Conservation (phyloP, 53 echinoderm and acorn worm species). For the Antedon mediterranea region DNA sequence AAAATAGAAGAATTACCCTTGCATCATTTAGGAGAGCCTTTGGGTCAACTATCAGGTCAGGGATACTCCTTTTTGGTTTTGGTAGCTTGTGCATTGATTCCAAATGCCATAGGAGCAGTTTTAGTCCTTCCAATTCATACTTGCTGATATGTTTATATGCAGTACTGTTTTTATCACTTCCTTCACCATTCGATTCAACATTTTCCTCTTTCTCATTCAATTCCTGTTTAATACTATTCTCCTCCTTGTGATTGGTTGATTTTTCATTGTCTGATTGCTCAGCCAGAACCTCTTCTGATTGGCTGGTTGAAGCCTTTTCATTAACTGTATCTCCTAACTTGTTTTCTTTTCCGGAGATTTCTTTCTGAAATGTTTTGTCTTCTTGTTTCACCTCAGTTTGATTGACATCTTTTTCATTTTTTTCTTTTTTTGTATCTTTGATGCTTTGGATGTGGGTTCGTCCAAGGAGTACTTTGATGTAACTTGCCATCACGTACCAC, state of each 20-base stretch:
- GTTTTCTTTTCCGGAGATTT: not conserved
- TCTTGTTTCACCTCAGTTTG: conserved; percentile 13
- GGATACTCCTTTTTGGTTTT: conserved; percentile 38
- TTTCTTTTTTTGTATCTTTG: conserved; percentile 17
- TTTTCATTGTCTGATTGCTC: not conserved
- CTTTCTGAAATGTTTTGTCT: not conserved
- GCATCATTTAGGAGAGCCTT: conserved; percentile 60
- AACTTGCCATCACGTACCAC: conserved; percentile 83
- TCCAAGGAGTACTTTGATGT: conserved; percentile 65
- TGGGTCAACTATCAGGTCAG: conserved; percentile 60
- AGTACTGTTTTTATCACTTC: not conserved
- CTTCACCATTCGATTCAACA: not conserved
- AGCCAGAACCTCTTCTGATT: not conserved
- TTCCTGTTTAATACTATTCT: not conserved
- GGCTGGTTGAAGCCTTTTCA: not conserved
- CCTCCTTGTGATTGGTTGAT: conserved; percentile 3
- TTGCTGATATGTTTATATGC: conserved; percentile 38
- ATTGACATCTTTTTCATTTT: conserved; percentile 20
- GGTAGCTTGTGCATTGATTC: conserved; percentile 32
- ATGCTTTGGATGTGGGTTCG: not conserved
- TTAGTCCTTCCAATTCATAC: conserved; percentile 56
- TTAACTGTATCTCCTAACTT: not conserved
- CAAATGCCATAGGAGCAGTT: conserved; percentile 39
- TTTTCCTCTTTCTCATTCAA: not conserved
- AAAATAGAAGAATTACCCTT: conserved; percentile 55